A percentile compares a stretch with the other conserved stretches of the same genome.
Evolutionary conservation across 2,888 invertebrate species (phyloP).

Genomic region (Pollenia griseotomentosa): DNA sequence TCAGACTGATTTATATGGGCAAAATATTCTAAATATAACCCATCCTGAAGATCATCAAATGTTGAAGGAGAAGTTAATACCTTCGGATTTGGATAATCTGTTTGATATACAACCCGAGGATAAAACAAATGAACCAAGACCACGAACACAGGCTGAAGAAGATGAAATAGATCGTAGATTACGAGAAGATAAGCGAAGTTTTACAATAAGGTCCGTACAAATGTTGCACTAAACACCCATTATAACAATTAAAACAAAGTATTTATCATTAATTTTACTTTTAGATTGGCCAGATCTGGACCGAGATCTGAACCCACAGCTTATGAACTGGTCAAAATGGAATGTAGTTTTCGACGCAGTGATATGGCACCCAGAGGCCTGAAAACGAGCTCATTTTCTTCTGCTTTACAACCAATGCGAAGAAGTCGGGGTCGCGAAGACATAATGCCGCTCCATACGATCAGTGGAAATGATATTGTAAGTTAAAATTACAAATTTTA

Average conservation of each 20-base stretch:
- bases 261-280: not conserved
- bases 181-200: conserved; percentile 85
- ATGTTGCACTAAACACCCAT: no score
- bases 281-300: conserved; percentile 87
- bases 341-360: conserved; percentile 87
- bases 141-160: conserved; percentile 84
- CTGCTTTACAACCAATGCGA: conserved; percentile 84
- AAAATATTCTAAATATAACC: conserved; percentile 92
- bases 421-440: conserved; percentile 85
- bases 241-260: not conserved
- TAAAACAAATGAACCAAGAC: conserved; percentile 86
- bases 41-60: conserved; percentile 92
- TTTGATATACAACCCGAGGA: conserved; percentile 84
- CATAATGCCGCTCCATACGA: conserved; percentile 84
- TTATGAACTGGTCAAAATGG: conserved; percentile 89
- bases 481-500: conserved; percentile 63
- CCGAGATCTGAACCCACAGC: conserved; percentile 89
- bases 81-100: conserved; percentile 84
- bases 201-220: conserved; percentile 84
- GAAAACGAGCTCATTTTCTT: conserved; percentile 83
- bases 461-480: conserved; percentile 87
- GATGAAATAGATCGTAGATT: conserved; percentile 82
- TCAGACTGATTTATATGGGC: conserved; percentile 93
- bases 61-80: conserved; percentile 88
- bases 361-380: conserved; percentile 86